These are phyloP conservation scores for Limnothrissa miodon DNA, from an alignment of 2,113 vertebrate genomes.

Conservation along the genomic window DNA sequence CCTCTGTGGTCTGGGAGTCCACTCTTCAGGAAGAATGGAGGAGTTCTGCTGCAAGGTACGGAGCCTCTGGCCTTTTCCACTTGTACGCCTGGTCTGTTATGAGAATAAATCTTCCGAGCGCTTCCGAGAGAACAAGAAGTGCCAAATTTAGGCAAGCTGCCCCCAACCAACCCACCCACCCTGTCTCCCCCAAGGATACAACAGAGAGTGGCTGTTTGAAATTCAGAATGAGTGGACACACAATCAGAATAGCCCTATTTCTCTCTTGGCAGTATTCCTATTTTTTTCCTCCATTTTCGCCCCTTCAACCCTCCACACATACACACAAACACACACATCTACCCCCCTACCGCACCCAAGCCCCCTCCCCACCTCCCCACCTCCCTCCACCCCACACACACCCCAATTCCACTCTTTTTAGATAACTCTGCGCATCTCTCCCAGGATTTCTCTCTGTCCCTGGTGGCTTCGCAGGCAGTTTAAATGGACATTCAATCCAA, in stretches of 20 bases:
- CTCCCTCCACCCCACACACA: too few species aligned
- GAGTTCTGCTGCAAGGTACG: conserved; percentile 81
- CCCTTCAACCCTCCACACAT: conserved; percentile 20
- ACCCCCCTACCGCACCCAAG: not conserved
- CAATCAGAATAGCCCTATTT: not conserved
- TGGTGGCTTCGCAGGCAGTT: conserved; percentile 61
- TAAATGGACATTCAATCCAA: conserved; percentile 78
- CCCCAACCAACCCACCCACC: too few species aligned
- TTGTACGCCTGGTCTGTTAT: not conserved
- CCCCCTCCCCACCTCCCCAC: too few species aligned
- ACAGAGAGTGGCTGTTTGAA: not conserved
- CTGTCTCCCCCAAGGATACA: not conserved
- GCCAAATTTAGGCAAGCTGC: conserved; percentile 14
- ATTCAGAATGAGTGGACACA: not conserved
- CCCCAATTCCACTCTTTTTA: conserved; percentile 7
- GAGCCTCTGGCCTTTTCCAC: not conserved
- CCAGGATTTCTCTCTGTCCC: conserved; percentile 10
- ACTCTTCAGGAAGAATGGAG: conserved; percentile 81
- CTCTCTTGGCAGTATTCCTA: not conserved
- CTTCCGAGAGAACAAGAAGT: not conserved
- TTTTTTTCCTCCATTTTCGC: conserved; percentile 20
- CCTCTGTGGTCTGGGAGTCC: conserved; percentile 82
- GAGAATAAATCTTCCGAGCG: not conserved
- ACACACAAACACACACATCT: not conserved
- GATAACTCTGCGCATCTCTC: not conserved